A percentile compares a stretch with the other conserved stretches of the same genome.
Evolutionary conservation across 2,888 invertebrate genomes (phyloP).

Genomic region (Nemotelus pantherinus): DNA sequence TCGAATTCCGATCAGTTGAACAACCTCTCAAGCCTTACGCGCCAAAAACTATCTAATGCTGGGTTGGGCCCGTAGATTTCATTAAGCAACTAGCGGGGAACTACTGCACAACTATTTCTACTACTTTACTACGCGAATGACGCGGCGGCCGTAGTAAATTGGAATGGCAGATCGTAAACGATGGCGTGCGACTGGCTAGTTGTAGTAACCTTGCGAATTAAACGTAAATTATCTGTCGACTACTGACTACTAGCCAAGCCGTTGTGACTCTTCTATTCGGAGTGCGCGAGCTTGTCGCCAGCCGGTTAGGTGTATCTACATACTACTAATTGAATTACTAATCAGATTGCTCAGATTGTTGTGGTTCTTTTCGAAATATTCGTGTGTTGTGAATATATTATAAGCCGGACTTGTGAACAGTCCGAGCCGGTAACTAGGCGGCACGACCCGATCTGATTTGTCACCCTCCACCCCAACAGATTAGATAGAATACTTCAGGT

Average conservation of each 20-base stretch:
- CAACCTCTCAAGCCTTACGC: slow-evolving; percentile 8
- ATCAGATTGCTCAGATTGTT: not conserved
- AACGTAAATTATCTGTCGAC: slow-evolving; percentile 5
- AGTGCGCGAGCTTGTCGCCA: not conserved
- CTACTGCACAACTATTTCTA: not conserved
- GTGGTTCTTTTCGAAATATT: not conserved
- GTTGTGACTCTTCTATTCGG: slow-evolving; percentile 27
- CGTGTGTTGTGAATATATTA: slow-evolving; percentile 2
- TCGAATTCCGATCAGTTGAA: slow-evolving; percentile 36
- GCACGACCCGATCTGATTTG: too few species aligned
- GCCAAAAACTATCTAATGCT: slow-evolving; percentile 21
- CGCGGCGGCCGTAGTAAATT: not conserved
- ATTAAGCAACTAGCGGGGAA: slow-evolving; percentile 21
- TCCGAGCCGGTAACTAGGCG: not conserved
- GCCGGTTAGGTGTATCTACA: not conserved
- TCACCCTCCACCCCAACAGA: too few species aligned
- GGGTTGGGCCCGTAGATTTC: not conserved
- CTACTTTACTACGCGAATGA: slow-evolving; percentile 2
- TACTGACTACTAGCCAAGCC: not conserved
- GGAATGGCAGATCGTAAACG: not conserved
- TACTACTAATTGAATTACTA: slow-evolving; percentile 16
- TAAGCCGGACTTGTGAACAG: slow-evolving; percentile 23
- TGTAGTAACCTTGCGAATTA: slow-evolving; percentile 26
- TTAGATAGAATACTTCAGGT: too few species aligned
- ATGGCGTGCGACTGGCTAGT: not conserved